Base-by-base conservation (phyloP, 2,888 invertebrate genomes). In the Rhamnusium bicolor region DNA sequence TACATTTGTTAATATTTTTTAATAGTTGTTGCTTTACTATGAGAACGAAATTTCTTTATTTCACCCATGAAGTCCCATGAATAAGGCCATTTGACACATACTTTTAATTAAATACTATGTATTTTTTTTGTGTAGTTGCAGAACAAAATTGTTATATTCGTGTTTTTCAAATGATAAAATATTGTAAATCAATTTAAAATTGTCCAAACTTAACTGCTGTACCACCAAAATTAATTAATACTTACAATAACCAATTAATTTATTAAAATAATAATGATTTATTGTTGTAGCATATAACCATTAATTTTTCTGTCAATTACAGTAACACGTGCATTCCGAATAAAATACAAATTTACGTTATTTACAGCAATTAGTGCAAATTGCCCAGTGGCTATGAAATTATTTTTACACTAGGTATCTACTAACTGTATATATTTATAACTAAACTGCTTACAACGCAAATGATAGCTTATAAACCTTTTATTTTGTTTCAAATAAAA, bases 261-360 rank as follows among this genome's bases (percentile, higher is more conserved):
- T 12, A 40, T 40, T 40, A 40, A 40, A 40, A 40, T 5, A 32
- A 16, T 58, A 58, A 58, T 58, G 16, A n/a, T 32, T 58, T 29
- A 58, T 18, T n/a, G 32, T 32, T 12, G 12, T 21, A n/a, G 14
- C 21, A 58, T 32, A 58, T 32, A 58, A 29, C 32, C 58, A 58
- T 58, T 58, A 18, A 32, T 58, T 58, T 32, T 58, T 58, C 14
- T 32, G 56, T 56, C 58, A 58, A 58, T 32, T 58, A 58, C 58
- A 58, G 4, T 14, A 18, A 10, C 14, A n/a, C 54, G 29, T 29
- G 32, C 27, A 16, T 2, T 18, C 4, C 58, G 32, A 18, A 16
- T 16, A 18, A 32, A 32, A 14, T 16, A 58, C 19, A 6, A 58
- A 58, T 58, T 32, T 58, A 58, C 14, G 12, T 54, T 16, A 32